Evolutionary conservation across 2,888 invertebrate genomes (phyloP), one percentile per base, ranked within the genome.

Genomic region (Acrocera orbiculus): DNA sequence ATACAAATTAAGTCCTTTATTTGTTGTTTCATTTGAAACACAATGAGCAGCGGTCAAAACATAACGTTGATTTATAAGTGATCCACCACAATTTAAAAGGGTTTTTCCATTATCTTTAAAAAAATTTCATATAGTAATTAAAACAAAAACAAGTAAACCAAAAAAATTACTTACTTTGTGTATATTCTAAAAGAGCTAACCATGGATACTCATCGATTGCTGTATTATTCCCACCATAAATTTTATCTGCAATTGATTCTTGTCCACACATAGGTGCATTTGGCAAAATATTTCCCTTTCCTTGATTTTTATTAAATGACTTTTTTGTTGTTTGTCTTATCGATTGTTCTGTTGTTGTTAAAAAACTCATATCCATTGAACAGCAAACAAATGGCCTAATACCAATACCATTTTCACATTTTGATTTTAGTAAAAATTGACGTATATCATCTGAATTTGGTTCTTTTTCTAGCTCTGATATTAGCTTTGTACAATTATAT

Each of bases 101-200:
- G 35, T 42, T 4, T 43, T 20, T 2, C 51, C 52, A 13, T 23
- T 45, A 14, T 33, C 56, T 55, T 25, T 4, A 29, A 20, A 36
- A 49, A 52, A 11, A n/a, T n/a, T n/a, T 19, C 8, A 7, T 19
- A 8, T 2, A 19, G 19, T 2, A 19, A 7, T 5, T 19, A 19
- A 2, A 2, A 19, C 2, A 19, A 19, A 19, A 19, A 5, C 6
- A 19, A 5, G 19, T 19, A 19, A 19, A 7, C 8, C 2, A 19
- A 19, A 2, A 19, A n/a, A n/a, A 15, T 13, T 14, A 52, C 65
- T 58, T 58, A 77, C 76, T 65, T 62, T 67, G 68, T 38, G 64
- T 63, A 47, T 76, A 77, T 51, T 69, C 65, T 7, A 78, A 46
- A n/a, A 77, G 54, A 1, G 62, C 68, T 71, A 76, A 72, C 77